phyloP scores from a whole-genome alignment of 2,797 vertebrate species.

The Diplodus puntazzo region DNA sequence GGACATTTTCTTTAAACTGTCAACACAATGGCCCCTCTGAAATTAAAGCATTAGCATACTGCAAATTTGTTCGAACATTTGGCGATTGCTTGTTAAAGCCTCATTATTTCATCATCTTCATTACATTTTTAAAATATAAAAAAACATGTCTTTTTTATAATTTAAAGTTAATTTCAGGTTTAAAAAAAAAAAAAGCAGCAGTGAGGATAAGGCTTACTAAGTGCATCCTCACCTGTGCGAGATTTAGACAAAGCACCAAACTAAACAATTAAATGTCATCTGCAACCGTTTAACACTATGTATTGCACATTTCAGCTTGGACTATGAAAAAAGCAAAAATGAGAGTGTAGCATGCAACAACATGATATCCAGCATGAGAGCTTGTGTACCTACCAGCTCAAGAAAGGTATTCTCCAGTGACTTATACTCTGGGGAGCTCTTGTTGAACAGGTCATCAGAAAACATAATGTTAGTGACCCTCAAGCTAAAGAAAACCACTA shows the following conservation, averaged over 20 bases:
- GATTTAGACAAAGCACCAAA: slow-evolving; percentile 32
- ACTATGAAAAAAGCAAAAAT: slow-evolving; percentile 71
- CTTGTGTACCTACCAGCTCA: slow-evolving; percentile 92
- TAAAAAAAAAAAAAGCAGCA: slow-evolving; percentile 8
- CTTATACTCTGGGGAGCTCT: slow-evolving; percentile 93
- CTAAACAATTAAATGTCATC: neutral
- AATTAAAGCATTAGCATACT: slow-evolving; percentile 35
- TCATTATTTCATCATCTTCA: neutral
- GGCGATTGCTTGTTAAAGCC: slow-evolving; percentile 26
- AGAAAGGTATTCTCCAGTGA: slow-evolving; percentile 93
- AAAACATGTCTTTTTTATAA: slow-evolving; percentile 6
- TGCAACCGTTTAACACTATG: slow-evolving; percentile 1
- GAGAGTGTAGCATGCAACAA: slow-evolving; percentile 73
- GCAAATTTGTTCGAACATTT: slow-evolving; percentile 42
- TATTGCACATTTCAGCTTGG: slow-evolving; percentile 22
- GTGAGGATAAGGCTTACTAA: slow-evolving; percentile 69
- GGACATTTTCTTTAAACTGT: slow-evolving; percentile 53
- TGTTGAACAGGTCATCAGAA: slow-evolving; percentile 94
- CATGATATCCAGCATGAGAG: slow-evolving; percentile 76
- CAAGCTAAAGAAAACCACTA: slow-evolving; percentile 97
- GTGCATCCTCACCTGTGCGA: slow-evolving; percentile 54
- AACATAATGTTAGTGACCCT: slow-evolving; percentile 95
- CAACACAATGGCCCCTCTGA: slow-evolving; percentile 33
- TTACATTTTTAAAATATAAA: slow-evolving; percentile 9
- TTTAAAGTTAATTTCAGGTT: slow-evolving; percentile 12